These are phyloP conservation scores for Hypotaenidia philippensis DNA, from an alignment of 2,797 vertebrate genomes.

Conservation along the genomic window DNA sequence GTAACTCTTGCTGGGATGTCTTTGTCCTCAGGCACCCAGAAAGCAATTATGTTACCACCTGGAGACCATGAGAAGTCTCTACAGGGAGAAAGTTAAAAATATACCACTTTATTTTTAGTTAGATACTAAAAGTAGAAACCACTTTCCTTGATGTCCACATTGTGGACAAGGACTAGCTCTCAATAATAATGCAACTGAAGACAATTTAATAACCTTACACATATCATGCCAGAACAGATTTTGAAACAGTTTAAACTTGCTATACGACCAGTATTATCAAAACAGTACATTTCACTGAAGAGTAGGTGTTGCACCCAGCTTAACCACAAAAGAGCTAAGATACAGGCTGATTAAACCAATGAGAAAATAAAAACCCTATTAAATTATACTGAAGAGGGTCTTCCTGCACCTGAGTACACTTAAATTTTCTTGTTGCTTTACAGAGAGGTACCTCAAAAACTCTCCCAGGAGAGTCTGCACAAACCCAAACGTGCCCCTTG, in stretches of 20 bases:
- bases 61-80: conserved; percentile 99
- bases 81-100: neutral
- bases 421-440: neutral
- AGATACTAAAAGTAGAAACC: neutral
- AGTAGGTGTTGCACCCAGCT: neutral
- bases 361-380: neutral
- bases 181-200: neutral
- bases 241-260: neutral
- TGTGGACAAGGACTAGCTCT: neutral
- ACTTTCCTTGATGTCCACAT: neutral
- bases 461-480: neutral
- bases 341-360: neutral
- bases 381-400: neutral
- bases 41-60: conserved; percentile 97
- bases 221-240: neutral
- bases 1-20: conserved; percentile 98
- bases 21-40: conserved; percentile 99
- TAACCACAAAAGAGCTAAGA: neutral
- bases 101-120: neutral
- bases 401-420: neutral
- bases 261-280: rapidly evolving
- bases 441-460: neutral
- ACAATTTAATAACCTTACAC: neutral
- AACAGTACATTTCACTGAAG: neutral
- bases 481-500: neutral